Base-by-base conservation (phyloP, 1,140 invertebrate genomes). In the Ostrea denselamellosa region DNA sequence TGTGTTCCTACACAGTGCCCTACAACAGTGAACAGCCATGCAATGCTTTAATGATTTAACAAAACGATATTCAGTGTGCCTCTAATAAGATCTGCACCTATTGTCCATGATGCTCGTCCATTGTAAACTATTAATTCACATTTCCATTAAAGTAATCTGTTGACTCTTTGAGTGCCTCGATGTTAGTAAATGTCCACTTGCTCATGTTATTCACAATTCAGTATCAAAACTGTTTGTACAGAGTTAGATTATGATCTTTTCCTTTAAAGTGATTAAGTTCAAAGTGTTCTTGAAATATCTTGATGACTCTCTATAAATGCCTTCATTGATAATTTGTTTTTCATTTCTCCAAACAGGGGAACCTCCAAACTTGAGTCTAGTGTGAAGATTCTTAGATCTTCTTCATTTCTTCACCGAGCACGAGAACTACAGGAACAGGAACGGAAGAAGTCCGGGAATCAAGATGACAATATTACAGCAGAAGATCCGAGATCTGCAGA, bases 291-390 rank as follows among this genome's bases (percentile, higher is more conserved):
- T 83, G 34, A 54, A 34, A 53, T 77, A 77, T 77, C 25, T 77
- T 5, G 68, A 34, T 34, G 25, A 34, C 68, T 25, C 68, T 71
- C 22, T 12, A 71, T 25, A n/a, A 71, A 71, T 10, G 12, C 68
- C 56, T 62, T 62, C 68, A 77, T 77, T 77, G 28, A 77, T 28
- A 77, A 77, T 28, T 25, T 34, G 25, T 53, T 51, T 86, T 8
- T 86, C 28, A 52, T 87, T 53, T 84, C 28, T 52, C 25, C 19
- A 81, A 85, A 28, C 86, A 89, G 88, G 58, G 88, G 88, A 81
- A 85, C 88, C 28, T 87, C 88, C n/a, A 89, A 89, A 65, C 71
- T 89, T 84, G 88, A 89, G 56, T 85, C 86, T 0, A 87, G 86
- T 87, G 88, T 89, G 0, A 89, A 87, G 71, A 85, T 89, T 65